Conservation (phyloP, 1,140 invertebrate species). For the Asbolus verrucosus region DNA sequence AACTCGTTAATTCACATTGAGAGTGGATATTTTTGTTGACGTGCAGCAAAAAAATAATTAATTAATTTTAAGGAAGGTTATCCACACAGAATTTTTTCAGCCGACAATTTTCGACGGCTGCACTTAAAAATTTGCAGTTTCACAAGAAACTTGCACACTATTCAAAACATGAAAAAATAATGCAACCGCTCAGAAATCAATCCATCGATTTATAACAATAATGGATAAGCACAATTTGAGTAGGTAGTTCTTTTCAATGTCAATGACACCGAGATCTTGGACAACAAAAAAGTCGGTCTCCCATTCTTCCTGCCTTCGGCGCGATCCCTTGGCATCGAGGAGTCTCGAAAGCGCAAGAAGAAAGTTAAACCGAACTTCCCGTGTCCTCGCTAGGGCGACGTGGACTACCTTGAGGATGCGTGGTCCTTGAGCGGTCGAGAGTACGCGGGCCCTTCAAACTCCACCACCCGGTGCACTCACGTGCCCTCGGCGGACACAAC, state of each 20-base stretch:
- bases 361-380: no score
- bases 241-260: slow-evolving; percentile 39
- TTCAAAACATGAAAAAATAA: slow-evolving; percentile 14
- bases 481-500: slow-evolving; percentile 11
- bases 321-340: neutral
- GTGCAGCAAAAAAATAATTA: neutral
- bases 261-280: slow-evolving; percentile 40
- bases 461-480: neutral
- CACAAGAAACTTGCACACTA: slow-evolving; percentile 13
- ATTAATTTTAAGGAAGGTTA: neutral
- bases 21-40: neutral
- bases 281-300: slow-evolving; percentile 17
- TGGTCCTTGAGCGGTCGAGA: neutral
- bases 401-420: neutral
- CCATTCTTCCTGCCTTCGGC: neutral
- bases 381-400: no score
- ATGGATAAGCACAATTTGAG: slow-evolving; percentile 34
- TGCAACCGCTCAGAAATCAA: neutral
- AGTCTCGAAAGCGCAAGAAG: no score
- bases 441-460: neutral
- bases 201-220: slow-evolving; percentile 18
- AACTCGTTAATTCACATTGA: no score
- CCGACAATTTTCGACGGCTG: neutral
- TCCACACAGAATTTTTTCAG: neutral
- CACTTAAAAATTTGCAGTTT: slow-evolving; percentile 9